Evolutionary conservation across 1,140 invertebrate genomes (phyloP).

Genomic region (Lordiphosa collinella): DNA sequence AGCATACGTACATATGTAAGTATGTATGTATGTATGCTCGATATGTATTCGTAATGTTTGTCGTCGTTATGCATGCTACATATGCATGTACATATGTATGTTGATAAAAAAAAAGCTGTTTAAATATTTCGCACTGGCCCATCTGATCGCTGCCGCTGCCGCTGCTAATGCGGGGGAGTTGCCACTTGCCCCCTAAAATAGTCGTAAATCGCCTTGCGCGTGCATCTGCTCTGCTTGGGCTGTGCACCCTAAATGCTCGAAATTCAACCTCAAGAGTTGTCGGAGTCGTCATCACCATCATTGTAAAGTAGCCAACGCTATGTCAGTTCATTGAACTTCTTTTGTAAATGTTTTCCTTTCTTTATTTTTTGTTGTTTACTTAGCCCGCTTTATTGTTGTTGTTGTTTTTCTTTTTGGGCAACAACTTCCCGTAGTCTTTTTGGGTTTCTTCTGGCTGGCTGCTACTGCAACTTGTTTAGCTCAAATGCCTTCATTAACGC

Average conservation of each 20-base stretch:
- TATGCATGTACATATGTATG: background rate
- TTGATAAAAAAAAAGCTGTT: conserved; percentile 39
- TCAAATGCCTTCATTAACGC: conserved; percentile 67
- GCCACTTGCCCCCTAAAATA: background rate
- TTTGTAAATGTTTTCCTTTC: conserved; percentile 72
- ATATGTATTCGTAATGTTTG: conserved; percentile 12
- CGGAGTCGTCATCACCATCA: conserved; percentile 2
- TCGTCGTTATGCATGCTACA: conserved; percentile 2
- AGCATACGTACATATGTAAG: conserved; percentile 9
- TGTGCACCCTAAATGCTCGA: conserved; percentile 2
- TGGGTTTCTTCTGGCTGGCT: conserved; percentile 20
- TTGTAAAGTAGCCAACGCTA: conserved; percentile 56
- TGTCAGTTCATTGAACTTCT: conserved; percentile 67
- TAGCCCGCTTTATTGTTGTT: conserved; percentile 49
- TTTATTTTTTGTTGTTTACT: conserved; percentile 60
- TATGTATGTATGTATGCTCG: conserved; percentile 14
- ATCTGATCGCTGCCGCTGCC: too few relatives aligned
- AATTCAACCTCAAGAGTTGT: conserved; percentile 41
- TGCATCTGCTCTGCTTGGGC: conserved; percentile 4
- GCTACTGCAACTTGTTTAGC: conserved; percentile 43
- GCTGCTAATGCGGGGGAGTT: too few relatives aligned
- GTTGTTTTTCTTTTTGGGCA: conserved; percentile 42
- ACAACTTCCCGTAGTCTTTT: conserved; percentile 46
- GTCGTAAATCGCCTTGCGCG: conserved; percentile 9
- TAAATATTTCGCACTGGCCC: conserved; percentile 37